These are phyloP conservation scores for Andrena bucephala DNA, from an alignment of 2,888 invertebrate species.

Conservation along the genomic window DNA sequence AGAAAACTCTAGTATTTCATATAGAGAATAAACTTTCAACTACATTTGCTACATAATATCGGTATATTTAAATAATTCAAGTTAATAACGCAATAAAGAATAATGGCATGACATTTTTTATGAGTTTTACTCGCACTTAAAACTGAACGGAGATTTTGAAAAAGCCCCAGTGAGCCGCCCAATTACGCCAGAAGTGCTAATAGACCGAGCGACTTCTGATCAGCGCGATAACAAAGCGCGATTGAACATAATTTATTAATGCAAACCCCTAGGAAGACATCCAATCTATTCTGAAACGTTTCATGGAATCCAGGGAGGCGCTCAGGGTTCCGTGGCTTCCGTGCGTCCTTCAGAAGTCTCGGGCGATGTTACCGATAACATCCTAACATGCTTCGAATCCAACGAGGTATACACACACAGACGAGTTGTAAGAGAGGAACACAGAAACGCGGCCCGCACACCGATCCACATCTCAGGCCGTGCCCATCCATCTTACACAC, in stretches of 20 bases:
- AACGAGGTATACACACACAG: slow-evolving; percentile 46
- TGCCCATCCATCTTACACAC: slow-evolving; percentile 78
- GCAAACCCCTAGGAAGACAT: slow-evolving; percentile 3
- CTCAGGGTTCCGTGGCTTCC: slow-evolving; percentile 37
- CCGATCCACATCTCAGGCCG: slow-evolving; percentile 39
- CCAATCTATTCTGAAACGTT: slow-evolving; percentile 35
- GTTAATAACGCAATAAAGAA: too few relatives aligned
- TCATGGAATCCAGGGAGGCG: slow-evolving; percentile 15
- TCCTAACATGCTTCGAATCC: slow-evolving; percentile 64
- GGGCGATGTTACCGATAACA: slow-evolving; percentile 65
- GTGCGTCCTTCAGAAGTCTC: slow-evolving; percentile 38
- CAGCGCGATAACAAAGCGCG: background rate
- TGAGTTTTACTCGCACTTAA: too few relatives aligned
- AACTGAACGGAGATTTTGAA: too few relatives aligned
- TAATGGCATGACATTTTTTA: too few relatives aligned
- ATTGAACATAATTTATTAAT: slow-evolving; percentile 8
- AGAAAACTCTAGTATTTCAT: too few relatives aligned
- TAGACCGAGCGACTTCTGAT: background rate
- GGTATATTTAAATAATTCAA: too few relatives aligned
- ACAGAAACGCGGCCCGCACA: slow-evolving; percentile 39
- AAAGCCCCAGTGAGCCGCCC: too few relatives aligned
- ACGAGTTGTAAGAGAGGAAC: slow-evolving; percentile 45
- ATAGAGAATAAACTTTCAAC: too few relatives aligned
- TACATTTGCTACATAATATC: too few relatives aligned
- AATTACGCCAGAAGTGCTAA: too few relatives aligned